These are phyloP conservation scores for Petrolisthes manimaculis DNA, from an alignment of 2,888 invertebrate species.

Conservation along the genomic window DNA sequence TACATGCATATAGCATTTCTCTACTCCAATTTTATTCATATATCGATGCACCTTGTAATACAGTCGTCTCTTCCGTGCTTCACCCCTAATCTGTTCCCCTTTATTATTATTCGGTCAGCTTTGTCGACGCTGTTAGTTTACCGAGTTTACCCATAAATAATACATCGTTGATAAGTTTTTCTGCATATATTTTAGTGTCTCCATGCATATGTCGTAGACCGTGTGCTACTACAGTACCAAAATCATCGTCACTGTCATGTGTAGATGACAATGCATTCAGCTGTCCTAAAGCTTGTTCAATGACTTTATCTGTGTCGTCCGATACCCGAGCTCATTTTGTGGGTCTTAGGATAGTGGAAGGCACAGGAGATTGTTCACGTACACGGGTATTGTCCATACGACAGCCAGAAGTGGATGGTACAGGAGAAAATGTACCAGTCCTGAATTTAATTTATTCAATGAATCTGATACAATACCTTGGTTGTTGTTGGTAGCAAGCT, in stretches of 20 bases:
- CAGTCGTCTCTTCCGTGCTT: not conserved
- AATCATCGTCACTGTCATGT: slow-evolving; percentile 26
- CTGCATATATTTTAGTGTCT: slow-evolving; percentile 22
- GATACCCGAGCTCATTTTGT: slow-evolving; percentile 26
- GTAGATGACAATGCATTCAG: slow-evolving; percentile 40
- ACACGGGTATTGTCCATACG: slow-evolving; percentile 32
- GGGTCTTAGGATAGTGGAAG: slow-evolving; percentile 24
- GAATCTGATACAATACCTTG: too few relatives aligned
- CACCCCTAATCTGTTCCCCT: not conserved
- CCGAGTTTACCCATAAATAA: slow-evolving; percentile 20
- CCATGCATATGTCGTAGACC: slow-evolving; percentile 22
- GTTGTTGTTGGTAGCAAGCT: too few relatives aligned
- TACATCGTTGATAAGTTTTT: slow-evolving; percentile 15
- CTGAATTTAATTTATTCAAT: too few relatives aligned
- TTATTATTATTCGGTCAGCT: not conserved
- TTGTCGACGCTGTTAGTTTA: slow-evolving; percentile 21
- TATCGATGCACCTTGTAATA: not conserved
- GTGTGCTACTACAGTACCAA: slow-evolving; percentile 15
- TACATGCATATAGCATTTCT: too few relatives aligned
- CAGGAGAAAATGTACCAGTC: too few relatives aligned
- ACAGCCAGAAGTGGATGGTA: slow-evolving; percentile 25
- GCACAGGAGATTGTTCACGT: slow-evolving; percentile 18
- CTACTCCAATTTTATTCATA: not conserved
- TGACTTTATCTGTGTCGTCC: slow-evolving; percentile 38
- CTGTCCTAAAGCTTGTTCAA: slow-evolving; percentile 29